phyloP scores from a whole-genome alignment of 2,888 invertebrate species.

The Yponomeuta plumbellus region DNA sequence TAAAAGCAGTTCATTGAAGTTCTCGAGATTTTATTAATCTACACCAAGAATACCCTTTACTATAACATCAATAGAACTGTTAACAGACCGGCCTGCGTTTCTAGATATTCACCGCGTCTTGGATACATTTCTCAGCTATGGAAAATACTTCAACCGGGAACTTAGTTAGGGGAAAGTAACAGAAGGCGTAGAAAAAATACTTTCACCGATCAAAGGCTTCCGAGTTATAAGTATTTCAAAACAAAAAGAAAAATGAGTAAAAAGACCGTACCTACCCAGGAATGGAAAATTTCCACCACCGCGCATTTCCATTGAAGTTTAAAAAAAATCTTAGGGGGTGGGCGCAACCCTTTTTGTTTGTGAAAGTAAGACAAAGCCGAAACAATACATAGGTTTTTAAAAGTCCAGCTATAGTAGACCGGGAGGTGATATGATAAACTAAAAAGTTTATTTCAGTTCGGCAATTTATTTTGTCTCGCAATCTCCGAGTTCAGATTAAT shows the following conservation, averaged over 20 bases:
- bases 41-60: no score
- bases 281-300: constrained; percentile 9
- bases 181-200: neutral
- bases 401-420: neutral
- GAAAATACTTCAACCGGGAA: neutral
- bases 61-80: no score
- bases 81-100: no score
- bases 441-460: neutral
- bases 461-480: no score
- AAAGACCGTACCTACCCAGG: neutral
- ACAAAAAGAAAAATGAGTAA: constrained; percentile 11
- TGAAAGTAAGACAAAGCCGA: constrained; percentile 35
- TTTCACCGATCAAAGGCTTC: constrained; percentile 16
- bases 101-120: no score
- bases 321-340: constrained; percentile 44
- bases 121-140: no score
- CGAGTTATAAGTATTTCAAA: constrained; percentile 16
- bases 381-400: constrained; percentile 43
- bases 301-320: constrained; percentile 20
- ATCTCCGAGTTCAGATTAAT: no score
- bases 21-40: no score
- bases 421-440: neutral
- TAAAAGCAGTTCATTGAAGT: no score
- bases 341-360: constrained; percentile 49
- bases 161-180: neutral